Conservation (phyloP, 2,888 invertebrate genomes). For the Geotrupes spiniger region DNA sequence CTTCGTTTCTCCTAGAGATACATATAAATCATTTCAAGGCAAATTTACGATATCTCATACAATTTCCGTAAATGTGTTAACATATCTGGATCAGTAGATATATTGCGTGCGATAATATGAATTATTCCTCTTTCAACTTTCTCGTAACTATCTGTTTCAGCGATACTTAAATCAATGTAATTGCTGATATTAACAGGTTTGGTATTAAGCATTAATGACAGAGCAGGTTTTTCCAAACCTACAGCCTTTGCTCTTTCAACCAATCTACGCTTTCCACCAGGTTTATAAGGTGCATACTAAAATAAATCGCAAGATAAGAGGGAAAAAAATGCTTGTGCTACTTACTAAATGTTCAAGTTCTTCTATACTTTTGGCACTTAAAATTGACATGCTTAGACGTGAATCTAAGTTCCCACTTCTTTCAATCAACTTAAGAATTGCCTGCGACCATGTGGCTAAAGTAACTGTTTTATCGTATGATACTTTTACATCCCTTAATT, state of each 20-base stretch:
- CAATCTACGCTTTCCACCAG: constrained; percentile 65
- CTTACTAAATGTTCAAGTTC: constrained; percentile 80
- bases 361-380: constrained; percentile 64
- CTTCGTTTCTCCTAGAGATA: constrained; percentile 53
- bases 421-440: constrained; percentile 62
- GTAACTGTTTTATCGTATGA: constrained; percentile 66
- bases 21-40: too few species aligned
- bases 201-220: constrained; percentile 59
- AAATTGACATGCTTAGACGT: constrained; percentile 64
- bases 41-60: too few species aligned
- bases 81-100: constrained; percentile 73
- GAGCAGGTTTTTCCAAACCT: constrained; percentile 70
- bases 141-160: constrained; percentile 54
- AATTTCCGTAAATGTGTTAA: constrained; percentile 67
- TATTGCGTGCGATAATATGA: constrained; percentile 77
- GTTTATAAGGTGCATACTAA: constrained; percentile 80
- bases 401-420: constrained; percentile 69
- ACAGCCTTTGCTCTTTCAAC: constrained; percentile 76
- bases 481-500: constrained; percentile 70
- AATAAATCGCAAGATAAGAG: constrained; percentile 34
- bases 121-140: constrained; percentile 70
- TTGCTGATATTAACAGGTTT: constrained; percentile 40
- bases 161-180: constrained; percentile 46
- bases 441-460: constrained; percentile 68
- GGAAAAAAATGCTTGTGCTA: constrained; percentile 6